A percentile compares a stretch with the other conserved stretches of the same genome.
Conservation (phyloP, 2,888 invertebrate genomes). For the Tinea pellionella region DNA sequence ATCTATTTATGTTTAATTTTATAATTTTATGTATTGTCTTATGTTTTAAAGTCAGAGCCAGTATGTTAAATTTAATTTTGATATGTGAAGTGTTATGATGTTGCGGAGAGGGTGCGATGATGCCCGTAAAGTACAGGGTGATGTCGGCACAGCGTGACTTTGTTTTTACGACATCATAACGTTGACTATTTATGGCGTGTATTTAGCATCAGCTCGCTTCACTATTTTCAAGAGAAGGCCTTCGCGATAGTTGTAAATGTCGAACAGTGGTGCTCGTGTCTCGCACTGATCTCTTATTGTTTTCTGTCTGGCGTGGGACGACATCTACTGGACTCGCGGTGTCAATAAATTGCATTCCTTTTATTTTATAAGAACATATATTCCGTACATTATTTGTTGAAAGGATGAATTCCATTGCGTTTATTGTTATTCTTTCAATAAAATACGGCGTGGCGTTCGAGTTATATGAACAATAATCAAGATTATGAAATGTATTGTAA, state of each 20-base stretch:
- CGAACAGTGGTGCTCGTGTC: slow-evolving; percentile 30
- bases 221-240: slow-evolving; percentile 45
- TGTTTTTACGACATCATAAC: slow-evolving; percentile 62
- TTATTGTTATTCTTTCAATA: not conserved
- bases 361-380: slow-evolving; percentile 53
- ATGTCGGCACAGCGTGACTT: slow-evolving; percentile 60
- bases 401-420: not conserved
- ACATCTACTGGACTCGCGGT: slow-evolving; percentile 54
- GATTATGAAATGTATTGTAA: not conserved
- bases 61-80: not conserved
- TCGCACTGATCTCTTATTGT: slow-evolving; percentile 20
- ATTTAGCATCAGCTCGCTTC: slow-evolving; percentile 45
- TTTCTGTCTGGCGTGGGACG: slow-evolving; percentile 47
- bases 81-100: not conserved
- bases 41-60: not conserved
- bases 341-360: slow-evolving; percentile 66
- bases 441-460: not conserved
- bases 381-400: slow-evolving; percentile 23
- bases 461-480: not conserved
- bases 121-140: slow-evolving; percentile 27
- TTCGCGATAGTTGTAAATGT: slow-evolving; percentile 40
- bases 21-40: not conserved
- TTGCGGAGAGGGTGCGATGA: slow-evolving; percentile 31
- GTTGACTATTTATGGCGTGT: slow-evolving; percentile 53
- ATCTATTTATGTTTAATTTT: not conserved